A percentile compares a stretch with the other conserved stretches of the same genome.
Evolutionary conservation across 1,140 invertebrate species (phyloP).

Genomic region (Trachymyrmex cornetzi): DNA sequence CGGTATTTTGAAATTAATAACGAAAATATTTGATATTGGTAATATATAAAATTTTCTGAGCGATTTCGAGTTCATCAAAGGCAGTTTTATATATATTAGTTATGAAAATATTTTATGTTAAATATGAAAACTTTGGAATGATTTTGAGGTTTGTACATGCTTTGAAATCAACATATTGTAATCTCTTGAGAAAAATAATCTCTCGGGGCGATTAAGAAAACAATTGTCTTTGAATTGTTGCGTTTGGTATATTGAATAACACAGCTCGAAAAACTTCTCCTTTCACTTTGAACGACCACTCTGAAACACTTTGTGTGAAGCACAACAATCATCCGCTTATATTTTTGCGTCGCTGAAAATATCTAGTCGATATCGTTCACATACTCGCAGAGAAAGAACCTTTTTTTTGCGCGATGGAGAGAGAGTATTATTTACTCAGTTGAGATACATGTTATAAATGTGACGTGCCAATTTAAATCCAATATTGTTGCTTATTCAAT

Average conservation of each 20-base stretch:
- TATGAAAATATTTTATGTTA: conserved; percentile 7
- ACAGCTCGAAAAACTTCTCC: conserved; percentile 21
- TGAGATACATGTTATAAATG: conserved; percentile 11
- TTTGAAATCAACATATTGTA: neutral
- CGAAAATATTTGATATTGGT: conserved; percentile 12
- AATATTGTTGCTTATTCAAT: neutral
- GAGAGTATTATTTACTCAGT: conserved; percentile 31
- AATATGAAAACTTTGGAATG: neutral
- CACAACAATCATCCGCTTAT: conserved; percentile 32
- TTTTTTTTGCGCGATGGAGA: neutral
- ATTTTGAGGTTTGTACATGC: neutral
- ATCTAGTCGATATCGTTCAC: conserved; percentile 34
- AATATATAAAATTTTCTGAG: neutral
- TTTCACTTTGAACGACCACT: conserved; percentile 50
- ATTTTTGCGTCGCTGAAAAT: conserved; percentile 28
- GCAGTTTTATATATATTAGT: neutral
- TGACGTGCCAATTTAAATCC: neutral
- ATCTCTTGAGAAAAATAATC: neutral
- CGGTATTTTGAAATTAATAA: conserved; percentile 11
- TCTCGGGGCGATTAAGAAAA: conserved; percentile 9
- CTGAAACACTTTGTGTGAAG: conserved; percentile 35
- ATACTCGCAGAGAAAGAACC: neutral
- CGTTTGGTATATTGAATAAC: conserved; percentile 17
- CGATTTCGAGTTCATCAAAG: neutral
- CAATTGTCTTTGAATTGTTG: neutral